phyloP scores from a whole-genome alignment of 2,797 vertebrate genomes.

The Etheostoma perlongum region DNA sequence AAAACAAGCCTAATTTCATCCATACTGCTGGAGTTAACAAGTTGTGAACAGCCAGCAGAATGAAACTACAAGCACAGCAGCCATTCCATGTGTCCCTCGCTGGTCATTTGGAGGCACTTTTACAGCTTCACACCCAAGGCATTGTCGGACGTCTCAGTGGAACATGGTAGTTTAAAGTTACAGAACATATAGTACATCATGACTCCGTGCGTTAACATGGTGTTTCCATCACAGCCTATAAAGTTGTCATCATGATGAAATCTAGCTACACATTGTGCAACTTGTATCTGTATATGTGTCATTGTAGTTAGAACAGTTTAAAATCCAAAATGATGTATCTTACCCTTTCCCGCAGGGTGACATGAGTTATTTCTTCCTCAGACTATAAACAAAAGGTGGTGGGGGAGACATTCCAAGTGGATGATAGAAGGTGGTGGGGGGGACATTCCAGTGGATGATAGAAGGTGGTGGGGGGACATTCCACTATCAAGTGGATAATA shows the following conservation, averaged over 20 bases:
- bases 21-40: slow-evolving; percentile 53
- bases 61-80: slow-evolving; percentile 32
- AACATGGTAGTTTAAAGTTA: slow-evolving; percentile 59
- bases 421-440: slow-evolving; percentile 68
- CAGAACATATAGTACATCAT: slow-evolving; percentile 46
- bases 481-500: slow-evolving; percentile 68
- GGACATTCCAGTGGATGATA: slow-evolving; percentile 75
- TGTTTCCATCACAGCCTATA: slow-evolving; percentile 43
- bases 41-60: slow-evolving; percentile 33
- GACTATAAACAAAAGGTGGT: slow-evolving; percentile 45
- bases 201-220: slow-evolving; percentile 13
- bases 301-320: slow-evolving; percentile 7
- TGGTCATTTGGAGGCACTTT: slow-evolving; percentile 62
- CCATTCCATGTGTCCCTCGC: slow-evolving; percentile 33
- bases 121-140: slow-evolving; percentile 61
- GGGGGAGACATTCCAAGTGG: slow-evolving; percentile 72
- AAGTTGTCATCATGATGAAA: slow-evolving; percentile 36
- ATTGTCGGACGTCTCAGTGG: slow-evolving; percentile 37
- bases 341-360: slow-evolving; percentile 13
- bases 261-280: not conserved
- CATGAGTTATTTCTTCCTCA: slow-evolving; percentile 56
- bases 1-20: slow-evolving; percentile 45
- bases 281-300: not conserved
- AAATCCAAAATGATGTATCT: slow-evolving; percentile 7
- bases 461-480: slow-evolving; percentile 72